Percentiles rank a stretch among this genome's conserved stretches.
These are phyloP conservation scores for Drosophila ohnishii DNA, from an alignment of 1,140 invertebrate species.

Conservation along the genomic window DNA sequence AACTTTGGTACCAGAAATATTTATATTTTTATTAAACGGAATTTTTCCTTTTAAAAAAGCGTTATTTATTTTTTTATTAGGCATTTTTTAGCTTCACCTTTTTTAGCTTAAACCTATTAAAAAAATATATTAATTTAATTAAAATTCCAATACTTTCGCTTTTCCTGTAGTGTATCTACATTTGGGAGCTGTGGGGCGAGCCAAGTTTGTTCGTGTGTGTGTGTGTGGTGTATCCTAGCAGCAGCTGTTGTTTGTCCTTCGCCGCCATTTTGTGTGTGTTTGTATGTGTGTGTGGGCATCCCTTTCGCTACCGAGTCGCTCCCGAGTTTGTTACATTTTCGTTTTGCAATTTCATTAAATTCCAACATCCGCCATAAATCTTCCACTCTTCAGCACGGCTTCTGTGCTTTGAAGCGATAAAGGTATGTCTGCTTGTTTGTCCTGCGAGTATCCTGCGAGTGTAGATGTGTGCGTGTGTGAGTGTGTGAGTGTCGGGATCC, in stretches of 20 bases:
- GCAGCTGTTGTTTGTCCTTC: slow-evolving; percentile 80
- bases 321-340: slow-evolving; percentile 75
- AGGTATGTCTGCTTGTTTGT: slow-evolving; percentile 66
- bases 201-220: slow-evolving; percentile 8
- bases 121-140: background rate
- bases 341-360: slow-evolving; percentile 83
- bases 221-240: slow-evolving; percentile 44
- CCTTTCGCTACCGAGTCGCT: slow-evolving; percentile 31
- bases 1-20: too few relatives aligned
- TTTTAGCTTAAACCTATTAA: too few relatives aligned
- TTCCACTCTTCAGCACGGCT: slow-evolving; percentile 80
- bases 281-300: slow-evolving; percentile 33
- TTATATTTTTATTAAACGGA: too few relatives aligned
- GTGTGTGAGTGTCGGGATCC: slow-evolving; percentile 22
- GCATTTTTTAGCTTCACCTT: too few relatives aligned
- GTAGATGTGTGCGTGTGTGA: background rate
- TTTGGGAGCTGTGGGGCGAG: slow-evolving; percentile 1
- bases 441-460: slow-evolving; percentile 15
- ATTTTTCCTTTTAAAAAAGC: too few relatives aligned
- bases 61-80: too few relatives aligned
- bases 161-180: background rate
- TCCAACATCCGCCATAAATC: slow-evolving; percentile 82
- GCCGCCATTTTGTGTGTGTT: slow-evolving; percentile 78
- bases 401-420: slow-evolving; percentile 82
- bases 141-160: background rate